Evolutionary conservation across 2,888 invertebrate genomes (phyloP).

Genomic region (Philopedon plagiatum): DNA sequence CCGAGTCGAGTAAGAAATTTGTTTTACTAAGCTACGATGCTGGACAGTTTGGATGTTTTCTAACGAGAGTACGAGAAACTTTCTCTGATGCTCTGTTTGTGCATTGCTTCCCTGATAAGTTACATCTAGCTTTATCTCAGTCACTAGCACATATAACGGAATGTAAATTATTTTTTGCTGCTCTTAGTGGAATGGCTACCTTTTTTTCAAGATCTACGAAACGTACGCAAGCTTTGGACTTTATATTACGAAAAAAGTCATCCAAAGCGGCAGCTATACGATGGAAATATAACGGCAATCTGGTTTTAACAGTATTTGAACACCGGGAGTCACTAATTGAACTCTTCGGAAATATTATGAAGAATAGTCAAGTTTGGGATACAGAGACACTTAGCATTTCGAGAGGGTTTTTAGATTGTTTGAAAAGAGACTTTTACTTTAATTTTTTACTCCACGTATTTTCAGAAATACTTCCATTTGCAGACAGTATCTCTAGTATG

Average conservation of each 20-base stretch:
- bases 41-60: slow-evolving; percentile 56
- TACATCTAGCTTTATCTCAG: slow-evolving; percentile 54
- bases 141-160: slow-evolving; percentile 55
- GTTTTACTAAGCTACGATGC: slow-evolving; percentile 61
- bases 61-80: slow-evolving; percentile 56
- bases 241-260: slow-evolving; percentile 39
- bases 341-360: slow-evolving; percentile 46
- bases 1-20: slow-evolving; percentile 53
- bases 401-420: slow-evolving; percentile 43
- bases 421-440: slow-evolving; percentile 47
- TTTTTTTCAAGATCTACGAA: slow-evolving; percentile 59
- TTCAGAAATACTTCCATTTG: slow-evolving; percentile 39
- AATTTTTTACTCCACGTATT: slow-evolving; percentile 52
- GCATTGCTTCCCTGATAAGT: slow-evolving; percentile 46
- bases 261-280: slow-evolving; percentile 47
- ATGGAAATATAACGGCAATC: slow-evolving; percentile 51
- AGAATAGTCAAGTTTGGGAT: slow-evolving; percentile 45
- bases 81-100: slow-evolving; percentile 54
- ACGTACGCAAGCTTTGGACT: slow-evolving; percentile 46
- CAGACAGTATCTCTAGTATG: slow-evolving; percentile 42
- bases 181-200: slow-evolving; percentile 54
- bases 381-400: slow-evolving; percentile 36
- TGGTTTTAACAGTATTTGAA: slow-evolving; percentile 49
- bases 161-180: slow-evolving; percentile 58
- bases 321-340: slow-evolving; percentile 39